Base-by-base conservation (phyloP, 92 coral and sea anemone genomes). In the Palythoa grandis region DNA sequence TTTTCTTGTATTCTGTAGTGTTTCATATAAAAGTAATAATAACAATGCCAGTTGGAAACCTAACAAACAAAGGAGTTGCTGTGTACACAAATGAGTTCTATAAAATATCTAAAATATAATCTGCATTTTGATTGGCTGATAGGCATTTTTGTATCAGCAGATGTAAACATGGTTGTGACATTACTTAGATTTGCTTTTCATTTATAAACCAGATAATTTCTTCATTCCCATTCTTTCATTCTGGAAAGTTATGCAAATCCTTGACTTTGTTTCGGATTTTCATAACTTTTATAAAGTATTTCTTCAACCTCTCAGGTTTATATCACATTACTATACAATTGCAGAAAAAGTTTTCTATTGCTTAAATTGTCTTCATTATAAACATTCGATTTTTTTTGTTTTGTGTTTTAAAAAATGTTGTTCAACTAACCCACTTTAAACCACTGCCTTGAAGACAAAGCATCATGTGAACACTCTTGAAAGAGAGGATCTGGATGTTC, bases 401-500 rank as follows among this genome's bases (percentile, higher is more conserved):
- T 29, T 68, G 43, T 7, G 73, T 70, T 70, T 70, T 16, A 70
- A 70, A 70, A 70, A 70, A 70, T 70, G 52, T 16, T 70, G 74
- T 37, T 70, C 76, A 71, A 71, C 76, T 71, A 71, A 71, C 76
- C 76, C 76, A 71, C 76, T 71, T 71, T 71, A 71, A 71, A 71
- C 76, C 76, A 71, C 76, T 71, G 76, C n/a, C 76, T 71, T 71
- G 76, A 71, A 71, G 17, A 52, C 69, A 86, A 54, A 79, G 61
- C 60, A 14, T 19, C 73, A 12, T 85, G 88, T 38, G 65, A 63
- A 54, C 88, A 74, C 23, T 50, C 75, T 52, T 25, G 67, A 56
- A 72, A 85, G 69, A 73, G 66, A 22, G 79, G 53, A 53, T 85
- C 82, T 12, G 83, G 88, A 60, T 85, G 88, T 60, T 77, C 83